Conservation (phyloP, 1,140 invertebrate species). For the Drosophila murphyi region DNA sequence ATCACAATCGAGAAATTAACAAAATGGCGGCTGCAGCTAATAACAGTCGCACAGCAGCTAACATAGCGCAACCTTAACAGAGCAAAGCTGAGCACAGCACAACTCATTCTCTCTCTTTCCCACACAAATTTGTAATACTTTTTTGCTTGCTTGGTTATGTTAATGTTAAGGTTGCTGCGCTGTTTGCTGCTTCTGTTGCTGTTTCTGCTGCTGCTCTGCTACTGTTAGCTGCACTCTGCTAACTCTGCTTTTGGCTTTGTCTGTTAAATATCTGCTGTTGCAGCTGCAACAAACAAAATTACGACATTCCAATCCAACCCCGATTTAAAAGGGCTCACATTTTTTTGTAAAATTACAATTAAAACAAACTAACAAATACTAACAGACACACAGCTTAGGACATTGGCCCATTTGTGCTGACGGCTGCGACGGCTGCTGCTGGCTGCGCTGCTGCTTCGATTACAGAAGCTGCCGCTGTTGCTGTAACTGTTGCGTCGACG, state of each 20-base stretch:
- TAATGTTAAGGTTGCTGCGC: not conserved
- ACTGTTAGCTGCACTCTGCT: constrained; percentile 29
- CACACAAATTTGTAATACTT: constrained; percentile 22
- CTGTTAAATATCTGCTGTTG: constrained; percentile 20
- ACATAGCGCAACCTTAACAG: constrained; percentile 24
- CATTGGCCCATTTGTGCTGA: constrained; percentile 73
- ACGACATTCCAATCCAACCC: constrained; percentile 41
- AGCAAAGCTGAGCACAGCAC: constrained; percentile 15
- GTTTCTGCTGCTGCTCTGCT: constrained; percentile 9
- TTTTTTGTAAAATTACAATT: constrained; percentile 39
- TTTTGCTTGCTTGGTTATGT: not conserved
- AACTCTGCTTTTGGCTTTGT: constrained; percentile 25
- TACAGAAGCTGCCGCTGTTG: constrained; percentile 37
- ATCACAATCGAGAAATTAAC: constrained; percentile 83
- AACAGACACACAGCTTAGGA: constrained; percentile 68
- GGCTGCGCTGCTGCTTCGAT: constrained; percentile 38
- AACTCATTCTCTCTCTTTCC: not conserved
- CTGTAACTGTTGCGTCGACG: constrained; percentile 32
- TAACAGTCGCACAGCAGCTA: constrained; percentile 31
- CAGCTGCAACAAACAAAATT: constrained; percentile 51
- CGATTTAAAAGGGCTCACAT: constrained; percentile 28
- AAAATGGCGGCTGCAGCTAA: constrained; percentile 75
- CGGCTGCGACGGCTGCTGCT: constrained; percentile 37
- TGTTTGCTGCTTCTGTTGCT: constrained; percentile 3
- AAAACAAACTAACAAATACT: constrained; percentile 50